These are phyloP conservation scores for Muschampia plurimacula DNA, from an alignment of 2,888 invertebrate species.

Conservation along the genomic window DNA sequence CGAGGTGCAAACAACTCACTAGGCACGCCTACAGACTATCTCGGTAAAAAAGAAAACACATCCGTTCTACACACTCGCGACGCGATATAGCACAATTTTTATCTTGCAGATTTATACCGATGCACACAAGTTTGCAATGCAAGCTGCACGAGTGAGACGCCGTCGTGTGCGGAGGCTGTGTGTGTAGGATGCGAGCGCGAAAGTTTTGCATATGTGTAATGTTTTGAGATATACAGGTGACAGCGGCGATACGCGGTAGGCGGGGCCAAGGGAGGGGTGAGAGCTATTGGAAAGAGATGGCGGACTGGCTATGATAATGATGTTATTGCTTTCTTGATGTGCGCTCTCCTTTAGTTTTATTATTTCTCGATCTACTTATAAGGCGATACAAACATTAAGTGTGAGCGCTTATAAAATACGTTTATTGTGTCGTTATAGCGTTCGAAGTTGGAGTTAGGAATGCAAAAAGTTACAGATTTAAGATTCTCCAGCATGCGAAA, in stretches of 20 bases:
- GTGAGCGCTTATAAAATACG: constrained; percentile 82
- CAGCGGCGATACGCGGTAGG: constrained; percentile 81
- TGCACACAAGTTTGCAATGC: constrained; percentile 43
- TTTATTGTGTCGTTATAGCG: constrained; percentile 80
- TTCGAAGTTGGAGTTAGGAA: constrained; percentile 58
- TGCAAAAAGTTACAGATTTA: constrained; percentile 82
- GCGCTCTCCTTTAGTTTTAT: constrained; percentile 82
- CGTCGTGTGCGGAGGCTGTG: constrained; percentile 55
- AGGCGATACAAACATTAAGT: constrained; percentile 84
- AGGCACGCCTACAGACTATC: constrained; percentile 81
- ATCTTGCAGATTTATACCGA: constrained; percentile 82
- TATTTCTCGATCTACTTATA: constrained; percentile 85
- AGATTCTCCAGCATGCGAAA: constrained; percentile 65
- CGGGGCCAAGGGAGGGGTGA: constrained; percentile 80
- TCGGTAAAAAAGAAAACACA: constrained; percentile 70
- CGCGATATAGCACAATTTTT: constrained; percentile 82
- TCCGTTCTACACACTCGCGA: constrained; percentile 61
- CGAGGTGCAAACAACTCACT: constrained; percentile 82
- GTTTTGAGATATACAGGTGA: constrained; percentile 86
- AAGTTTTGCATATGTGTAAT: constrained; percentile 86
- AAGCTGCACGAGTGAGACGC: constrained; percentile 40
- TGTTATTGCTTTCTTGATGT: constrained; percentile 86
- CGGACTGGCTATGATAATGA: constrained; percentile 85
- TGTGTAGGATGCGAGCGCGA: constrained; percentile 63
- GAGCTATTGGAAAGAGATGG: constrained; percentile 85